Evolutionary conservation across 2,888 invertebrate species (phyloP).

Genomic region (Vanessa cardui): DNA sequence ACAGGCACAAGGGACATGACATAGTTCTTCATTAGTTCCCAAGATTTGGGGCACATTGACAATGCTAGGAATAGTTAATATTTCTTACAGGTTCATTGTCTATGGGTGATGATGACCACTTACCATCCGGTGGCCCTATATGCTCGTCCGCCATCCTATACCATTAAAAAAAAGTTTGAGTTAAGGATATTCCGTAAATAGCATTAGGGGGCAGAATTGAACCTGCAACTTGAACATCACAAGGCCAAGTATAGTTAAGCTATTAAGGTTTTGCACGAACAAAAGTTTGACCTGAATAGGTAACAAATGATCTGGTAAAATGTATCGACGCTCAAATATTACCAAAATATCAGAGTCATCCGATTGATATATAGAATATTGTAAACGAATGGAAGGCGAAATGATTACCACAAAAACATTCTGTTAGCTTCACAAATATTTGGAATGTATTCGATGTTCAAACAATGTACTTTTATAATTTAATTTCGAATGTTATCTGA

Average conservation of each 20-base stretch:
- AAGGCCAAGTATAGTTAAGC: too few species aligned
- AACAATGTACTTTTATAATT: not conserved
- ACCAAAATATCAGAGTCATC: constrained; percentile 20
- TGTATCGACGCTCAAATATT: constrained; percentile 7
- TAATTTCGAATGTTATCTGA: too few species aligned
- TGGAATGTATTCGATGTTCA: not conserved
- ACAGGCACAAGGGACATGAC: too few species aligned
- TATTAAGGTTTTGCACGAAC: not conserved
- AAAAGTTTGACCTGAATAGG: not conserved
- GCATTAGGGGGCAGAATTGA: not conserved
- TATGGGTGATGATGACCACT: too few species aligned
- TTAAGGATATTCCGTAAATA: too few species aligned
- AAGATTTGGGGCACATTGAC: too few species aligned
- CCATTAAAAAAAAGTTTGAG: too few species aligned
- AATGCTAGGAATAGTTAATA: too few species aligned
- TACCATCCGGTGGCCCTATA: too few species aligned
- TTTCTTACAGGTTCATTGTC: too few species aligned
- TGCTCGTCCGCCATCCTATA: too few species aligned
- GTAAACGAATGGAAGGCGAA: not conserved
- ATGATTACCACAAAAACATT: not conserved
- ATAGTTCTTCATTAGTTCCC: too few species aligned
- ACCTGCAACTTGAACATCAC: not conserved
- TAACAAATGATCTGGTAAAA: not conserved
- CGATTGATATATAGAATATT: constrained; percentile 9
- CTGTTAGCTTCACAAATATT: not conserved